Base-by-base conservation (phyloP, 2,797 vertebrate genomes). In the Tadarida brasiliensis region DNA sequence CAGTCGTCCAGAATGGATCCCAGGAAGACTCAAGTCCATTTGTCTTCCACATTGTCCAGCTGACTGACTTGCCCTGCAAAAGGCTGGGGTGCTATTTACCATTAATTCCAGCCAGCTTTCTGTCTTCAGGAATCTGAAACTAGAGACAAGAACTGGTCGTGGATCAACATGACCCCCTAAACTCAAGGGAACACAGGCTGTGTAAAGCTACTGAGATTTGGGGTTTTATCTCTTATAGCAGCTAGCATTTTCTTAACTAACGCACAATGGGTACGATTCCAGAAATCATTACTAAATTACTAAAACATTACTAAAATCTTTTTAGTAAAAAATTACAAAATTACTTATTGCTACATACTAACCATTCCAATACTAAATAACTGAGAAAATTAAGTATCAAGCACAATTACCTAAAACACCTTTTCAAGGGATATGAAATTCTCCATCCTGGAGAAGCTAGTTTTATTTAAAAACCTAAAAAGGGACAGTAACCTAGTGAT, bases 381-480 rank as follows among this genome's bases (percentile, higher is more conserved):
- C 56, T 87, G 19, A 56, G 26, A 78, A 91, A 94, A 57, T n/a
- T 87, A 83, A 87, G n/a, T 65, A 80, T 28, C 11, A 87, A 93
- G 57, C 87, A 3, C 56, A 71, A 80, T 56, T 44, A 85, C 84
- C 63, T 84, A 93, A 87, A 68, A 94, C 24, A 95, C 1, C 44
- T 26, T 82, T 87, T 70, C 20, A 71, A 90, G 20, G 30, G 65
- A 56, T 28, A 71, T 49, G 6, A 90, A 87, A 88, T 76, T 81
- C 9, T 94, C 83, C 12, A 51, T 61, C 39, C 35, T 67, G n/a
- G 77, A 76, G 15, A 93, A 85, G n/a, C 9, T 94, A 35, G 86
- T 87, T 70, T 91, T 83, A 93, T 54, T 88, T 78, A 93, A 91
- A 87, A 24, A 87, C 14, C 24, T 56, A 16, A 49, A 88, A 88